Base-by-base conservation (phyloP, 2,113 vertebrate species). In the Trogon surrucura region DNA sequence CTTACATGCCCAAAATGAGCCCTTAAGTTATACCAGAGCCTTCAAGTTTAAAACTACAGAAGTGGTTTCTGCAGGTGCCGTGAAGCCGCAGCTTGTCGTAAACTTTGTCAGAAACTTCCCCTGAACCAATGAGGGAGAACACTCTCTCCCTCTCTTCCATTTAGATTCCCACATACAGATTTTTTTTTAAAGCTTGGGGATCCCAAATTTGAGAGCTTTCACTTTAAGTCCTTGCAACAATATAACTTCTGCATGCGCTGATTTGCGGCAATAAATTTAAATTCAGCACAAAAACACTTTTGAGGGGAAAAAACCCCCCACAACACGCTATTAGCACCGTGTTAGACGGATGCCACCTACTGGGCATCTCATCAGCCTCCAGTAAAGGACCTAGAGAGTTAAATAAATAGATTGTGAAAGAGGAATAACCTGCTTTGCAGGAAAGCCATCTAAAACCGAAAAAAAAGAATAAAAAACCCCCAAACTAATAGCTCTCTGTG, bases 321-420 rank as follows among this genome's bases (percentile, higher is more conserved):
- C 20, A 23, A 47, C n/a, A 15, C 29, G 15, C 15, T 16, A 70
- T 38, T 50, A 96, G 66, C 96, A 96, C 32, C 71, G 88, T 94
- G 97, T 98, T 97, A 96, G 96, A 87, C 95, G 93, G 95, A 86
- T 97, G 97, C 98, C 98, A 98, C 96, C 98, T 98, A 89, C 97
- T 82, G 98, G 98, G 95, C 95, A 85, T 45, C 47, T 74, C 86
- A 64, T 62, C 92, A 61, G 44, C 64, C 89, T 75, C 90, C 22
- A 10, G 45, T 38, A 67, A 92, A 54, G 53, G 61, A 27, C 30
- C 16, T 32, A 34, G 6, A 44, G 34, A 67, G 61, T 61, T 2
- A 29, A 11, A 1, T 25, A 34, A 50, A 38, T 4, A 20, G 12
- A 13, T 26, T 16, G 34, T 36, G 26, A 70, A 78, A 73, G 69